Evolutionary conservation across 2,113 vertebrate genomes (phyloP), one percentile per base, ranked within the genome.

Genomic region (Carassius auratus): DNA sequence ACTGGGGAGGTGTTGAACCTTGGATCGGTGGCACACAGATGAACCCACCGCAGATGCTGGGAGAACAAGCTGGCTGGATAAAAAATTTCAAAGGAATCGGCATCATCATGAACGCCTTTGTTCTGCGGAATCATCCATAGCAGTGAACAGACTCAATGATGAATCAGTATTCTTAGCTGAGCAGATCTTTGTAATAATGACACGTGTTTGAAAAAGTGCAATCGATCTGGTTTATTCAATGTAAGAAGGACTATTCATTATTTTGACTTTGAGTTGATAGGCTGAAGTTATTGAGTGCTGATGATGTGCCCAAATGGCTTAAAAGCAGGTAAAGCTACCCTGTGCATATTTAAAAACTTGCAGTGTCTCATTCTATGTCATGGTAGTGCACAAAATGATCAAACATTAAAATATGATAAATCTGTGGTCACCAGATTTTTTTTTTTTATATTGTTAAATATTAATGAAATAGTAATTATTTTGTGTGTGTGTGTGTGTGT

Each of bases 1-100:
- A 94, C 92, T 94, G 94, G 95, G 96, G 96, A 97, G 96, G 96
- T 96, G 94, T 92, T 91, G 0, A 88, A 92, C 93, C 94, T 92
- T 86, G 91, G 95, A 94, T 95, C 90, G 89, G 88, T 91, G 89
- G 90, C 89, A 90, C 93, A 92, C 92, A 91, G 90, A 93, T 93
- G 90, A 93, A 94, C 92, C 92, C 91, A 88, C 84, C 92, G 90
- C 94, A 94, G 94, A 94, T 94, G 93, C 93, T 92, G 92, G 90
- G 90, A 71, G 19, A 55, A 71, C 64, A 82, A 91, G 89, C 57
- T 38, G 78, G 48, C n/a, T 21, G 15, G 57, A 81, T 84, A 75
- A 86, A 80, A 59, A 66, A 88, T 84, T 45, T 69, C 55, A 79
- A 68, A 78, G 3, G 71, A 66, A 61, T 33, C 8, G 14, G 66